These are phyloP conservation scores for Hemiscyllium ocellatum DNA, from an alignment of 2,113 vertebrate species.

Conservation along the genomic window DNA sequence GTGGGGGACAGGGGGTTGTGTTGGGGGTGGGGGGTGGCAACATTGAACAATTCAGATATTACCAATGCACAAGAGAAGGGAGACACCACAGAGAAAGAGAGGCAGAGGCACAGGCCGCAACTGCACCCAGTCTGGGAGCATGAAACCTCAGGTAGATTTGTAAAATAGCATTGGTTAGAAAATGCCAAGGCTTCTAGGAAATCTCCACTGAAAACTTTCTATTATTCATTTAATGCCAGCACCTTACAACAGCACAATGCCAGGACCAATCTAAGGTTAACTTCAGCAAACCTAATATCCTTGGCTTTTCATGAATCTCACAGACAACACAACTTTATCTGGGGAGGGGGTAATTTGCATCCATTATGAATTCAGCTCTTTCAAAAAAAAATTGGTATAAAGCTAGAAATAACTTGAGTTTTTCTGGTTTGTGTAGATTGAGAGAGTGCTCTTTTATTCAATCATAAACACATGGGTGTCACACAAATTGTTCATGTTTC, in stretches of 20 bases:
- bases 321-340: neutral
- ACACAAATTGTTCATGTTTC: neutral
- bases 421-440: too few relatives aligned
- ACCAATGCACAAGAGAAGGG: neutral
- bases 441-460: neutral
- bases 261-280: neutral
- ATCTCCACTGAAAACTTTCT: neutral
- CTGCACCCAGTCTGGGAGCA: neutral
- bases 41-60: neutral
- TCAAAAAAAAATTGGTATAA: neutral
- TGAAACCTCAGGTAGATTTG: neutral
- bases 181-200: neutral
- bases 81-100: neutral
- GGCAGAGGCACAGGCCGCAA: neutral
- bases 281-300: neutral
- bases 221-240: too few relatives aligned
- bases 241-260: neutral
- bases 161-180: neutral
- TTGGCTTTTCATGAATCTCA: neutral
- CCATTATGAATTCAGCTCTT: neutral
- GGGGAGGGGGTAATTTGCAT: neutral
- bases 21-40: too few relatives aligned
- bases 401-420: neutral
- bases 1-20: too few relatives aligned
- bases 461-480: neutral